A percentile compares a stretch with the other conserved stretches of the same genome.
Conservation (phyloP, 2,888 invertebrate species). For the Ecliptopera silaceata region DNA sequence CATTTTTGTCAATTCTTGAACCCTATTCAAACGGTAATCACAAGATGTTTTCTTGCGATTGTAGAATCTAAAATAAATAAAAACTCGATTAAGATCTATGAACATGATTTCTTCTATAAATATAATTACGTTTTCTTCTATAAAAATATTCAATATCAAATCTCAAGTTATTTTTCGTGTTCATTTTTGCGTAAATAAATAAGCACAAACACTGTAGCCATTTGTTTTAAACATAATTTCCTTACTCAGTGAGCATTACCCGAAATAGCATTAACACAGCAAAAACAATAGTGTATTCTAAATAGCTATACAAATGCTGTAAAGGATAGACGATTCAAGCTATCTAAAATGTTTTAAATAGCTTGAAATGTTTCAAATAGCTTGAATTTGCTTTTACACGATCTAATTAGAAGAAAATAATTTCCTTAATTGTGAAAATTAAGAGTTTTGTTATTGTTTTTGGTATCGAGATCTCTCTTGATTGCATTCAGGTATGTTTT, state of each 20-base stretch:
- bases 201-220: constrained; percentile 16
- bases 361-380: too few species aligned
- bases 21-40: too few species aligned
- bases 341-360: neutral
- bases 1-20: too few species aligned
- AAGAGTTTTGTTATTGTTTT: neutral
- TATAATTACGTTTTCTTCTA: neutral
- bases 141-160: too few species aligned
- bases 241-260: constrained; percentile 16
- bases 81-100: too few species aligned
- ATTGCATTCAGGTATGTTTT: too few species aligned
- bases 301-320: constrained; percentile 11
- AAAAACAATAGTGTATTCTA: constrained; percentile 22
- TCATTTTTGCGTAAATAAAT: neutral
- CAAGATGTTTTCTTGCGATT: too few species aligned
- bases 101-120: too few species aligned
- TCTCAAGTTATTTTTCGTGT: neutral
- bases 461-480: neutral
- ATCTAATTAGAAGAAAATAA: neutral
- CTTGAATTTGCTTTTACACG: neutral
- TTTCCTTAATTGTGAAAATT: neutral
- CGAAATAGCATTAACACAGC: constrained; percentile 20
- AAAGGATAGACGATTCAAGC: constrained; percentile 10
- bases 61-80: too few species aligned
- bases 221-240: constrained; percentile 21